Evolutionary conservation across 1,140 invertebrate genomes (phyloP), one percentile per base, ranked within the genome.

Genomic region (Lasioglossum baleicum): DNA sequence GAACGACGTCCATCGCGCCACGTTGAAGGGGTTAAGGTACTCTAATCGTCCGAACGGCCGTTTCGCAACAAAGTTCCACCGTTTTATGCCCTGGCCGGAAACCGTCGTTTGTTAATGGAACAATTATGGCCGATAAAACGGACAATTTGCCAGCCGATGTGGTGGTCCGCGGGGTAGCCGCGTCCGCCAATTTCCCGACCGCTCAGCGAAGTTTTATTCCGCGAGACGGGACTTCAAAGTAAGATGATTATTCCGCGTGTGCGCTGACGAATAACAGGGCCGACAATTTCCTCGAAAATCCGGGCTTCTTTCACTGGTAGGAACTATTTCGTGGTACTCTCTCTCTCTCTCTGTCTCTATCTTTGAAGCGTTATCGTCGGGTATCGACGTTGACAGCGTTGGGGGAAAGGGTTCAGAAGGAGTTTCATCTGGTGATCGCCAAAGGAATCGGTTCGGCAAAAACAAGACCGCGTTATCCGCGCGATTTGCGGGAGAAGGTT

Each of bases 181-280:
- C 58, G 58, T 26, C n/a, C 44, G n/a, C 58, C n/a, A 22, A 26
- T 22, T 61, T 61, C n/a, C 22, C 58, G 42, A 1, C 44, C 44
- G 44, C 10, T 48, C 44, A 2, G 44, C 44, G 44, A 48, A 48
- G 8, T 53, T 53, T 53, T 20, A 53, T 63, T 63, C 60, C 10
- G 13, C 10, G 13, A 15, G 26, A 31, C 4, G 13, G 26, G 22
- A 44, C 26, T n/a, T 15, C 20, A 5, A 22, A 42, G 26, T 40
- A 53, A 65, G 31, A 22, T 22, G 72, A 65, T 75, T 75, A 75
- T 75, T 65, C 31, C 31, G 31, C 31, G 60, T 11, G 60, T 35
- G 8, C 71, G 61, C 35, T 2, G 53, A 26, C 20, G 17, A 15
- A 58, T 15, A 48, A 48, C 44, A 10, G 44, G 44, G 44, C 44